Percentiles rank a stretch among this genome's conserved stretches.
These are phyloP conservation scores for Apamea epomidion DNA, from an alignment of 2,888 invertebrate species.

Conservation along the genomic window DNA sequence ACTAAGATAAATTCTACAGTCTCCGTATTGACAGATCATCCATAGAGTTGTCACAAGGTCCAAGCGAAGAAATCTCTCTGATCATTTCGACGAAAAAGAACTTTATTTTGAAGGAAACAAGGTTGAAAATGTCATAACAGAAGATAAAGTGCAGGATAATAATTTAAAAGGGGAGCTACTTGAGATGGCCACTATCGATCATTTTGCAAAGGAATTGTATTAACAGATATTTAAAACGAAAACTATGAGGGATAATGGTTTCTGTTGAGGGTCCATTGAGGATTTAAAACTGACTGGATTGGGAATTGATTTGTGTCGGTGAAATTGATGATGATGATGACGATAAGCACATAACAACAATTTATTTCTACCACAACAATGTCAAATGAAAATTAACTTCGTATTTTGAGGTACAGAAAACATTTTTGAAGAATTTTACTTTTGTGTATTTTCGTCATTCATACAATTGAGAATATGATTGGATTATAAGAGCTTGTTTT, in stretches of 20 bases:
- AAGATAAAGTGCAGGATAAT: constrained; percentile 70
- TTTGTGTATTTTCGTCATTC: background rate
- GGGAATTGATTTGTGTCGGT: constrained; percentile 14
- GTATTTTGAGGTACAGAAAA: background rate
- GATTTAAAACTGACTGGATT: constrained; percentile 51
- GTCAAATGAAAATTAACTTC: background rate
- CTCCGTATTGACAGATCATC: constrained; percentile 77
- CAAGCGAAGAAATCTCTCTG: constrained; percentile 67
- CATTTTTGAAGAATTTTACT: background rate
- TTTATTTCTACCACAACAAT: background rate
- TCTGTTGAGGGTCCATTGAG: constrained; percentile 48
- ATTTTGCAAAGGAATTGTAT: constrained; percentile 74
- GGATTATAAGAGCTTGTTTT: background rate
- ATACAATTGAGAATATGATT: background rate
- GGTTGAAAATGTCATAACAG: constrained; percentile 55
- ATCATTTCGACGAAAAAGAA: constrained; percentile 45
- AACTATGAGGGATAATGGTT: constrained; percentile 74
- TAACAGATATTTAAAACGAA: constrained; percentile 79
- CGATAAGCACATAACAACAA: background rate
- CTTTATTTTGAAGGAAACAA: constrained; percentile 55
- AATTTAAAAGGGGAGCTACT: constrained; percentile 77
- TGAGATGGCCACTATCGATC: constrained; percentile 80
- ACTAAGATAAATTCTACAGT: constrained; percentile 67
- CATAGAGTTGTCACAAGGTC: constrained; percentile 78
- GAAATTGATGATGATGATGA: constrained; percentile 24